Percentiles rank a stretch among this genome's conserved stretches.
Conservation (phyloP, 2,797 vertebrate genomes). For the Buceros bicornis region DNA sequence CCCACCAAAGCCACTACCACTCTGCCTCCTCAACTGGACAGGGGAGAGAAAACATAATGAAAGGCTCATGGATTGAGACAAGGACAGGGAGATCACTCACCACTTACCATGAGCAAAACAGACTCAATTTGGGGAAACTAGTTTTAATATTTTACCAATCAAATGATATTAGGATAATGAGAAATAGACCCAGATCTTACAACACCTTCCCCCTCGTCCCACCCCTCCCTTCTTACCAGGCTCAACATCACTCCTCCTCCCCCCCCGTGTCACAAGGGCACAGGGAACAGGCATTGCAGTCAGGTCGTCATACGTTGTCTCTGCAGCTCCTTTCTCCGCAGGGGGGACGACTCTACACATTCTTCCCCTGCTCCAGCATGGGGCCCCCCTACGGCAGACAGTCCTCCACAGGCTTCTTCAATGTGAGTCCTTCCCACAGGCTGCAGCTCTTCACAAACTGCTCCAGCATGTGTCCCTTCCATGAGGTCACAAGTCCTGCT, state of each 20-base stretch:
- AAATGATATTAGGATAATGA: neutral
- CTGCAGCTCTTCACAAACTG: neutral
- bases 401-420: neutral
- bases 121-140: neutral
- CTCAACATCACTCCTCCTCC: neutral
- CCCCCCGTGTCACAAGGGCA: neutral
- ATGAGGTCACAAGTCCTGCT: neutral
- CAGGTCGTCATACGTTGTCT: neutral
- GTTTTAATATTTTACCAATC: neutral
- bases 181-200: neutral
- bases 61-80: neutral
- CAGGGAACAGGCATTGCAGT: neutral
- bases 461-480: neutral
- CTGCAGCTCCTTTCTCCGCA: neutral
- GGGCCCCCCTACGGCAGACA: neutral
- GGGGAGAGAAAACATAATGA: neutral
- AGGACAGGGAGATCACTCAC: neutral
- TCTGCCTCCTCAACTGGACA: neutral
- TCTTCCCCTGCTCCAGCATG: neutral
- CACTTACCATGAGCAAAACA: neutral
- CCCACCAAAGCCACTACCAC: neutral
- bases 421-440: neutral
- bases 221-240: neutral
- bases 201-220: too few species aligned
- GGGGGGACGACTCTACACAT: neutral